Conservation (phyloP, 2,888 invertebrate species). For the Nowickia ferox region DNA sequence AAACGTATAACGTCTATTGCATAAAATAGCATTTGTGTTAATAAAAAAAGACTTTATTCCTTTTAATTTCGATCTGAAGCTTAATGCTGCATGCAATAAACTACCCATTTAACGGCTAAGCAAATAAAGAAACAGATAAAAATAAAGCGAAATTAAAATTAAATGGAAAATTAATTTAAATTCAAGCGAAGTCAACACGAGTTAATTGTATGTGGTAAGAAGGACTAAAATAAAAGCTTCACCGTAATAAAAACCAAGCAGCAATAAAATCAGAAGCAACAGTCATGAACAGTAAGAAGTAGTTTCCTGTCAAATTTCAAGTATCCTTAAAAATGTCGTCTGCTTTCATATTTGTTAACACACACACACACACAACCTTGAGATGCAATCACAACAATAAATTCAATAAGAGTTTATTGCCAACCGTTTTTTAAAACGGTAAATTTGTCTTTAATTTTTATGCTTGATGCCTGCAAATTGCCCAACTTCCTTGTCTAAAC, state of each 20-base stretch:
- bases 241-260: too few relatives aligned
- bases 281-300: neutral
- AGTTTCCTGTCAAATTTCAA: slow-evolving; percentile 1
- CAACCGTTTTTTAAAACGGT: slow-evolving; percentile 13
- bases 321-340: slow-evolving; percentile 63
- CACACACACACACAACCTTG: neutral
- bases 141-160: neutral
- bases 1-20: neutral
- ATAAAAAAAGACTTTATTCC: slow-evolving; percentile 57
- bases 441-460: slow-evolving; percentile 20
- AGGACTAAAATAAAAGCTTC: neutral
- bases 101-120: neutral
- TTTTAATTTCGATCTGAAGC: slow-evolving; percentile 59
- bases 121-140: slow-evolving; percentile 13
- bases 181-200: slow-evolving; percentile 57
- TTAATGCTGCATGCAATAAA: slow-evolving; percentile 58
- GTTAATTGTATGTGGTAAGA: neutral
- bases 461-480: neutral
- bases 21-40: neutral
- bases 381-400: neutral
- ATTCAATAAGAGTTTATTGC: too few relatives aligned
- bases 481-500: slow-evolving; percentile 63
- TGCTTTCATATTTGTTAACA: slow-evolving; percentile 44
- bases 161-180: slow-evolving; percentile 66
- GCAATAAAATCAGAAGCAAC: neutral